Base-by-base conservation (phyloP, 1,140 invertebrate species). In the Pogonomyrmex barbatus region DNA sequence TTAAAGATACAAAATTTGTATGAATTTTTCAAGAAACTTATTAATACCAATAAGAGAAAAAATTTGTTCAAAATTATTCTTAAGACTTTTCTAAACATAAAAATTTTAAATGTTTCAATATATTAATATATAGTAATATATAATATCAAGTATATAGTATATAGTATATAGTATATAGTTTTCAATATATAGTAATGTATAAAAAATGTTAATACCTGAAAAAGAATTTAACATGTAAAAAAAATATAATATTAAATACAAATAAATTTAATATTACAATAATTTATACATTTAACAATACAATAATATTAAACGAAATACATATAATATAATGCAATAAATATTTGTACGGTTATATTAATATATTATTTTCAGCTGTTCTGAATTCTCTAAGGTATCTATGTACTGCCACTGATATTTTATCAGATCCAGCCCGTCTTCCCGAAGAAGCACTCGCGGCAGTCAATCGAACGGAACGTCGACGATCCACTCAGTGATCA, bases 361-460 rank as follows among this genome's bases (percentile, higher is more conserved):
- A 75, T 6, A 50, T 75, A 75, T 83, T 3, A 36, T 83, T 96
- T 96, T 42, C 95, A 99, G 98, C 97, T 94, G 98, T 99, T 89
- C 96, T 99, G 76, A 99, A 98, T 95, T 98, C 98, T 39, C 95
- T 99, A 90, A 96, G 98, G 87, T 97, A 98, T 93, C 96, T 99
- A 81, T 98, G 98, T 93, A 99, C 98, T 90, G 97, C 97, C 54
- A 99, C 99, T 50, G 98, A 99, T 93, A 98, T 99, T 91, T 95
- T 99, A 71, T 97, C 98, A 67, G 97, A 98, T 94, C 98, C 98
- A 14, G 96, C 97, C 90, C 96, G 97, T 84, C 95, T 99, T 90
- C 97, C 98, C 42, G 98, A 99, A 86, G 98, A 99, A 96, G 98
- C 98, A 45, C 95, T 96, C 58, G 95, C 96, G 88, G 96, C 97